Percentiles rank a stretch among this genome's conserved stretches.
Evolutionary conservation across 1,140 invertebrate genomes (phyloP).

Genomic region (Druon quercuslanigerum): DNA sequence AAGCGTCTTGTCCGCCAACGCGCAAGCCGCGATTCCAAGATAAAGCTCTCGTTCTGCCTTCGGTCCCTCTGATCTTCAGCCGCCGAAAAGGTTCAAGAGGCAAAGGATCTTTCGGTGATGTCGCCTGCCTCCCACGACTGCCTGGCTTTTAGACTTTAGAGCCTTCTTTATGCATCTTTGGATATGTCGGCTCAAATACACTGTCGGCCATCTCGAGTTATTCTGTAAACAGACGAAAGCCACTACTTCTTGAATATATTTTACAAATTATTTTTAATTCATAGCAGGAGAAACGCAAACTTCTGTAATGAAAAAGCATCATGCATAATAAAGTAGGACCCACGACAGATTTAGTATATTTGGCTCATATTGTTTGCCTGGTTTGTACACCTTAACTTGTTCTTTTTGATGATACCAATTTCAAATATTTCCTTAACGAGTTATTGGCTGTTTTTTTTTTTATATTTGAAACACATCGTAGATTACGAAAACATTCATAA

Average conservation of each 20-base stretch:
- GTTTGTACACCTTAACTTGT: no score
- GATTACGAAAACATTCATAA: no score
- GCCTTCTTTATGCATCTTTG: slow-evolving; percentile 22
- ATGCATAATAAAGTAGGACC: no score
- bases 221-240: neutral
- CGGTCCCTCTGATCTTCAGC: slow-evolving; percentile 54
- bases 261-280: neutral
- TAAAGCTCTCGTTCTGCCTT: slow-evolving; percentile 52
- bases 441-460: no score
- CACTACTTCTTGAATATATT: neutral
- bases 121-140: slow-evolving; percentile 52
- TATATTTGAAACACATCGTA: no score
- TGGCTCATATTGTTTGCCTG: no score
- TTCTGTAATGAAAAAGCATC: no score
- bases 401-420: no score
- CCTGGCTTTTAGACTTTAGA: slow-evolving; percentile 1
- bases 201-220: neutral
- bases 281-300: no score
- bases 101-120: slow-evolving; percentile 52
- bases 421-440: no score
- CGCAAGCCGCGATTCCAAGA: slow-evolving; percentile 61
- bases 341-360: no score
- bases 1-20: slow-evolving; percentile 55
- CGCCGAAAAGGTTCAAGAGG: slow-evolving; percentile 56
- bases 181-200: neutral